Base-by-base conservation (phyloP, 2,797 vertebrate genomes). In the Psittacula echo region DNA sequence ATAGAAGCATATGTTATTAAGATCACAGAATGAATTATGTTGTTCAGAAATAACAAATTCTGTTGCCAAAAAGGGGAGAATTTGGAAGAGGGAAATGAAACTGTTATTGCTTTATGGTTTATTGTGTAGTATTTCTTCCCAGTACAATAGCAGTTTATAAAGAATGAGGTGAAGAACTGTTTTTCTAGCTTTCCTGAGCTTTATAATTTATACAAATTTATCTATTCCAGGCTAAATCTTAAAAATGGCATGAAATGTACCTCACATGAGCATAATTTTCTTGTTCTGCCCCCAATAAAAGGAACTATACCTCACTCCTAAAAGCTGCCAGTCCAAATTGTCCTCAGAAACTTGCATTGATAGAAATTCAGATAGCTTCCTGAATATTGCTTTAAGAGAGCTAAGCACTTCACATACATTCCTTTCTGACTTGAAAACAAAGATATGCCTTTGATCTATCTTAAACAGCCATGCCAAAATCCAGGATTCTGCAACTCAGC, bases 41-140 rank as follows among this genome's bases (percentile, higher is more conserved):
- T 92, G 44, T 93, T 91, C 64, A 91, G 78, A 93, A 95, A 93
- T 89, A 94, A 70, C 22, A n/a, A 58, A 58, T 83, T 87, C 47
- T 13, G 5, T 77, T 94, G 54, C 68, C 72, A 83, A 83, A 94
- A 61, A 95, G 27, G 20, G 34, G 85, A 91, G 70, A 74, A 88
- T 80, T 56, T 89, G 51, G 72, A 95, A 56, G 39, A 85, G 22
- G 24, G 17, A 92, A 94, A 85, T 90, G 61, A 83, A 88, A 42
- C 18, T 73, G 29, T 53, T 90, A 95, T 83, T 93, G 41, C 48
- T 93, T 87, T 75, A 66, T 94, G 51, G 58, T 34, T 94, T 90
- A 74, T 71, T 96, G 30, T 39, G 24, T 60, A 24, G 42, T 91
- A 89, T 93, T 48, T 84, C 26, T 93, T 95, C 71, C 30, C 51